Evolutionary conservation across 2,113 vertebrate genomes (phyloP).

Genomic region (Corvus hawaiiensis): DNA sequence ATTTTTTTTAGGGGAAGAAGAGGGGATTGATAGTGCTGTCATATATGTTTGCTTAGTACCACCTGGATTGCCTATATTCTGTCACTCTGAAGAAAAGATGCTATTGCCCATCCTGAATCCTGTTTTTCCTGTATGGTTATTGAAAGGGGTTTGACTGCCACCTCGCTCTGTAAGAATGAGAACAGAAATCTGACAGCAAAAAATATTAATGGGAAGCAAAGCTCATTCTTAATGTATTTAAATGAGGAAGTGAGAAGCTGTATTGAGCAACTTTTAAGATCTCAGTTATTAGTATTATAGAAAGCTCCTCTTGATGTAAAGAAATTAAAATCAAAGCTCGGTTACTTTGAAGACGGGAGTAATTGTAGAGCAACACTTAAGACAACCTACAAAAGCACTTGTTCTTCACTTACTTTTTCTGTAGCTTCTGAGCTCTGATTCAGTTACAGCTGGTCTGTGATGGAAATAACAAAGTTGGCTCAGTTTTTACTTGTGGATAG

Average conservation of each 20-base stretch:
- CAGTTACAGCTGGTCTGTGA: neutral
- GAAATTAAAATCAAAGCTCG: neutral
- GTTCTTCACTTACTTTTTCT: neutral
- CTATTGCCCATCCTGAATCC: neutral
- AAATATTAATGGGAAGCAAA: neutral
- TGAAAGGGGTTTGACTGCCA: neutral
- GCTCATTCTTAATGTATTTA: slow-evolving; percentile 39
- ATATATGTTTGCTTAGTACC: neutral
- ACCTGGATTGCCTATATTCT: neutral
- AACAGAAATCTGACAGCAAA: neutral
- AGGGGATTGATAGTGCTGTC: neutral
- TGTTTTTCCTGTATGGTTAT: neutral
- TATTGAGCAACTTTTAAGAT: slow-evolving; percentile 6
- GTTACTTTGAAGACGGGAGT: neutral
- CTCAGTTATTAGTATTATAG: slow-evolving; percentile 3
- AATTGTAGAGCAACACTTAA: neutral
- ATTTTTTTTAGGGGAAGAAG: neutral
- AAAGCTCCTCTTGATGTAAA: neutral
- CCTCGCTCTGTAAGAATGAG: neutral
- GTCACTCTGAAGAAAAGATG: neutral
- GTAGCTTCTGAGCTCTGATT: neutral
- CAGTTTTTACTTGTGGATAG: neutral
- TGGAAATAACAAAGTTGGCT: neutral
- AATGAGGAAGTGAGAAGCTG: neutral
- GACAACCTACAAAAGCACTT: neutral